A percentile compares a stretch with the other conserved stretches of the same genome.
Conservation (phyloP, 2,113 vertebrate genomes). For the Ptyas mucosa region DNA sequence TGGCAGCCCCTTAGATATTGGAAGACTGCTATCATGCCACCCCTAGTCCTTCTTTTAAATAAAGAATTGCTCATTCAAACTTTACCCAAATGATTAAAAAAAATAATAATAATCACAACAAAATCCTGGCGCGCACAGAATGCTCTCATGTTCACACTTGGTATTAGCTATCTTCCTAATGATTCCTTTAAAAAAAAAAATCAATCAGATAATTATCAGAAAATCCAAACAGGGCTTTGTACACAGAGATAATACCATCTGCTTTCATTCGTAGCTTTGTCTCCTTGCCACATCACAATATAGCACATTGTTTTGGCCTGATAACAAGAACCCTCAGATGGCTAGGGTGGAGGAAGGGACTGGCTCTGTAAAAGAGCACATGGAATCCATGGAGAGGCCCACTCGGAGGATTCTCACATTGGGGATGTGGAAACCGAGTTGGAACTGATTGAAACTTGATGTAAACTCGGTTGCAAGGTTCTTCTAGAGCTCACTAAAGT, state of each 20-base stretch:
- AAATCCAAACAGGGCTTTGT: constrained; percentile 40
- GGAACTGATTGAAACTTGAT: background rate
- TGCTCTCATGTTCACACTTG: constrained; percentile 50
- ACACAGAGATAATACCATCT: constrained; percentile 46
- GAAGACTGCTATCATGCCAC: background rate
- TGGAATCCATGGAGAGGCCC: too few relatives aligned
- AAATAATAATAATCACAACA: constrained; percentile 37
- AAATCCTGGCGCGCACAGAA: constrained; percentile 28
- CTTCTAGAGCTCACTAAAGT: too few relatives aligned
- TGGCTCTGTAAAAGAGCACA: background rate
- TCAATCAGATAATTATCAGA: constrained; percentile 50
- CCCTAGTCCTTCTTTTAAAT: background rate
- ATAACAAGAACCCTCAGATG: constrained; percentile 17
- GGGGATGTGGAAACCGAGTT: background rate
- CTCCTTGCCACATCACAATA: constrained; percentile 24
- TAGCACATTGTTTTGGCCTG: constrained; percentile 21
- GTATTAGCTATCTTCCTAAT: constrained; percentile 57
- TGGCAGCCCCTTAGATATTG: background rate
- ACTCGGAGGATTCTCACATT: background rate
- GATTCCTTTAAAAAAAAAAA: constrained; percentile 38
- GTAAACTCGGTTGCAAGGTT: background rate
- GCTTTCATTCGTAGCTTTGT: constrained; percentile 41
- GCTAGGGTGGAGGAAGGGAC: background rate
- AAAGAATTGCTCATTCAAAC: background rate
- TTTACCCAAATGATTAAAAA: background rate